These are phyloP conservation scores for Onthophagus taurus DNA, from an alignment of 1,140 invertebrate genomes.

Conservation along the genomic window DNA sequence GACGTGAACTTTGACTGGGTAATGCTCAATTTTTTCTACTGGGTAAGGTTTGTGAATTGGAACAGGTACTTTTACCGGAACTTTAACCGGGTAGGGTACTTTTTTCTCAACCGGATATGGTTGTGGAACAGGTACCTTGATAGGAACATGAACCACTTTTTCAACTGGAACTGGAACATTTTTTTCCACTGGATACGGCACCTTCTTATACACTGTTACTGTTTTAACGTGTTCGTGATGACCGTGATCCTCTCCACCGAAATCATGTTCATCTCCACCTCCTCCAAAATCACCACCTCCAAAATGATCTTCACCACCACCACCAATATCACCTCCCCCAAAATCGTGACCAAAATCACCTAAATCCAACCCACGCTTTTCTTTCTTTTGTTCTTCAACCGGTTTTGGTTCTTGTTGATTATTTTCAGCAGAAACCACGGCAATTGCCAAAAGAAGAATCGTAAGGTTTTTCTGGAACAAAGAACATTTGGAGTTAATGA, in stretches of 20 bases:
- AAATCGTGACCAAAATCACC: conserved; percentile 36
- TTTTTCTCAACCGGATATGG: conserved; percentile 66
- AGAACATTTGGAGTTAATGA: no score
- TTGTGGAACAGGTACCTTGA: conserved; percentile 44
- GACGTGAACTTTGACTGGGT: conserved; percentile 59
- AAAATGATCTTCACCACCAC: conserved; percentile 38
- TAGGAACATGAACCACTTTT: conserved; percentile 53
- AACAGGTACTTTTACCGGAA: conserved; percentile 49
- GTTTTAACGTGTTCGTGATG: conserved; percentile 63
- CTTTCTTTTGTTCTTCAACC: conserved; percentile 49
- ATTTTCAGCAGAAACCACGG: no score
- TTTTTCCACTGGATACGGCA: conserved; percentile 34
- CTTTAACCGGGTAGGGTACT: conserved; percentile 56
- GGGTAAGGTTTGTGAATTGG: conserved; percentile 58
- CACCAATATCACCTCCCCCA: conserved; percentile 25
- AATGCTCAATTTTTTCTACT: conserved; percentile 62
- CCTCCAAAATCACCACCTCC: conserved; percentile 16
- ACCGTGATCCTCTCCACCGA: conserved; percentile 35
- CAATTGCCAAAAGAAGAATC: no score
- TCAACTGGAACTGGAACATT: conserved; percentile 38
- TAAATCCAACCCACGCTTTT: conserved; percentile 49
- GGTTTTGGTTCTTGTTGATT: conserved; percentile 28
- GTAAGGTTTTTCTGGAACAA: no score
- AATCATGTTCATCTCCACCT: conserved; percentile 13
- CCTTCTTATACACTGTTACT: conserved; percentile 57